Evolutionary conservation across 2,113 vertebrate genomes (phyloP).

Genomic region (Zosterops japonicus): DNA sequence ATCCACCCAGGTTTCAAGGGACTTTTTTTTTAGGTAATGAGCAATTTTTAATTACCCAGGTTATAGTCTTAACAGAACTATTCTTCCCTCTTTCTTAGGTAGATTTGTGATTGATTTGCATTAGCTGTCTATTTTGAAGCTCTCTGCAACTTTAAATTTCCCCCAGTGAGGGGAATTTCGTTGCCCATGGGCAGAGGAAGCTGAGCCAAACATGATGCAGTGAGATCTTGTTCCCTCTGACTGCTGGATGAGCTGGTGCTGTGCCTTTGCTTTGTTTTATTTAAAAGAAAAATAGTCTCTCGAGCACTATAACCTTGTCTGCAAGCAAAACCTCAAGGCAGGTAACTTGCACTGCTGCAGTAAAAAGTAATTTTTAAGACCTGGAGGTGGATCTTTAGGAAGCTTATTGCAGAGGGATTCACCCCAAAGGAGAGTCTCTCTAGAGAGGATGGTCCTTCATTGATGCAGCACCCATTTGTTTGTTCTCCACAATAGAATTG

Average conservation of each 20-base stretch:
- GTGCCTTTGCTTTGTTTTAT: slow-evolving; percentile 9
- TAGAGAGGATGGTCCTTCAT: not conserved
- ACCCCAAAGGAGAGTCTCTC: not conserved
- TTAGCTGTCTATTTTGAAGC: not conserved
- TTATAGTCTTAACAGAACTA: not conserved
- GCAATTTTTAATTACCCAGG: not conserved
- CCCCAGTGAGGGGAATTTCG: not conserved
- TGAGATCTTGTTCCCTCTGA: not conserved
- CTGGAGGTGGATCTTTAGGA: not conserved
- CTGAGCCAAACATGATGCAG: not conserved
- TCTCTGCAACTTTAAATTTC: not conserved
- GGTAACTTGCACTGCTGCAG: not conserved
- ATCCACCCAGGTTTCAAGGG: not conserved
- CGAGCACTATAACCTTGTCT: not conserved
- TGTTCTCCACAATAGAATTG: not conserved
- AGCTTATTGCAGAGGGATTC: not conserved
- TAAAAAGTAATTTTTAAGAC: not conserved
- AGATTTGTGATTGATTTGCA: not conserved
- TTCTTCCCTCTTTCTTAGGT: not conserved
- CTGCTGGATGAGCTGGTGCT: not conserved
- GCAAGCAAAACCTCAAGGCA: not conserved
- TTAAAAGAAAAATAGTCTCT: slow-evolving; percentile 37
- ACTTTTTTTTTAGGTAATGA: not conserved
- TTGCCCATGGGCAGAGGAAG: not conserved
- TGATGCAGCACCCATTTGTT: not conserved